These are phyloP conservation scores for Irena cyanogastra DNA, from an alignment of 2,113 vertebrate species.

Conservation along the genomic window DNA sequence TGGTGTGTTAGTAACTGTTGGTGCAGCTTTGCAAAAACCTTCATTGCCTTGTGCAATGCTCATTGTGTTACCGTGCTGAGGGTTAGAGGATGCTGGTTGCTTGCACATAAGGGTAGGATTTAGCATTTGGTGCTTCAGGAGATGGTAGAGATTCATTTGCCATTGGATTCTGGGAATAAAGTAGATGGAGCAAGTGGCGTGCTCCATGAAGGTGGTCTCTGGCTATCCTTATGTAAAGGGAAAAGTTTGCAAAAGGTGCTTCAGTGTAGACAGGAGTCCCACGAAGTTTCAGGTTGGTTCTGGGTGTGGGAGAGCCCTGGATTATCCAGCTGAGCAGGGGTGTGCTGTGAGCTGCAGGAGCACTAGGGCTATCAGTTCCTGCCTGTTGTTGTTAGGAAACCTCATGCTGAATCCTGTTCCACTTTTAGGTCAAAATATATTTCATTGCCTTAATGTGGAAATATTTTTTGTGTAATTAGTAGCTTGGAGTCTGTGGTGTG, in stretches of 20 bases:
- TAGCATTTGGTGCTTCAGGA: neutral
- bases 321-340: neutral
- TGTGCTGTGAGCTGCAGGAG: neutral
- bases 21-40: neutral
- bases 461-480: neutral
- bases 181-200: neutral
- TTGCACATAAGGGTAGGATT: neutral
- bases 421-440: neutral
- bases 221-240: neutral
- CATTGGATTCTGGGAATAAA: neutral
- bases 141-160: neutral
- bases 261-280: neutral
- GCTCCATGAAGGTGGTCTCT: neutral
- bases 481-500: neutral
- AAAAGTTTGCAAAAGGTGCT: neutral
- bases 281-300: neutral
- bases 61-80: accelerated
- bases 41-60: accelerated
- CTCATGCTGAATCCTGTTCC: neutral
- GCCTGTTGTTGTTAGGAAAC: neutral
- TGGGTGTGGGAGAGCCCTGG: neutral
- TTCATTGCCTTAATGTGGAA: neutral
- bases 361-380: neutral
- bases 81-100: neutral
- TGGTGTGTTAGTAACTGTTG: neutral